Evolutionary conservation across 2,888 invertebrate species (phyloP), one percentile per base, ranked within the genome.

Genomic region (Myopa tessellatipennis): DNA sequence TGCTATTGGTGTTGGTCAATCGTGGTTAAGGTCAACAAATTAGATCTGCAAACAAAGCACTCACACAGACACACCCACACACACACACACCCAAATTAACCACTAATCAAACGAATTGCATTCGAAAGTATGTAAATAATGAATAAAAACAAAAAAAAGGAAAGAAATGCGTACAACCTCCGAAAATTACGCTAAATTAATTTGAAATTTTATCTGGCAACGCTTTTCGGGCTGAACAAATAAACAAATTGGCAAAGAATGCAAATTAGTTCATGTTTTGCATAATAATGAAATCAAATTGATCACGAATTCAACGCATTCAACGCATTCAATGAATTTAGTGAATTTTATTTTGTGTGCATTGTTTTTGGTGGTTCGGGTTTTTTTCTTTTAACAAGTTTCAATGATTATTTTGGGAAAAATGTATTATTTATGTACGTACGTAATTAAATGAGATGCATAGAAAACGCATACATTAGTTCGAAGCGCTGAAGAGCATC

Each of bases 191-290:
- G 38, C 38, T 16, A 38, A 65, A 65, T 65, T 61, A 61, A 61
- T 61, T 61, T 61, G 26, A 65, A 65, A 65, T 65, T 36, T 65
- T 65, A 65, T 65, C 36, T 65, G 36, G 34, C 65, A 65, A 65
- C 34, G 38, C 65, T 65, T 65, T 65, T 26, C 65, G 14, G 34
- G 36, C 14, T 38, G 14, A 38, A 38, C 34, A 38, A 38, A 38
- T 38, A 65, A 65, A 65, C 34, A 65, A 65, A 65, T 61, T 36
- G 65, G 38, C 65, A 6, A 38, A 34, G 38, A 65, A 65, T 65
- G 65, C 65, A 65, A 65, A 65, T 65, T 65, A 65, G 38, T 16
- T 6, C 65, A 38, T 65, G 65, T 38, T 65, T 65, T 65, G 65
- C 38, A 65, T 65, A 65, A 65, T 65, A 65, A 65, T 16, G 38